Evolutionary conservation across 2,797 vertebrate genomes (phyloP).

Genomic region (Amniataba percoides): DNA sequence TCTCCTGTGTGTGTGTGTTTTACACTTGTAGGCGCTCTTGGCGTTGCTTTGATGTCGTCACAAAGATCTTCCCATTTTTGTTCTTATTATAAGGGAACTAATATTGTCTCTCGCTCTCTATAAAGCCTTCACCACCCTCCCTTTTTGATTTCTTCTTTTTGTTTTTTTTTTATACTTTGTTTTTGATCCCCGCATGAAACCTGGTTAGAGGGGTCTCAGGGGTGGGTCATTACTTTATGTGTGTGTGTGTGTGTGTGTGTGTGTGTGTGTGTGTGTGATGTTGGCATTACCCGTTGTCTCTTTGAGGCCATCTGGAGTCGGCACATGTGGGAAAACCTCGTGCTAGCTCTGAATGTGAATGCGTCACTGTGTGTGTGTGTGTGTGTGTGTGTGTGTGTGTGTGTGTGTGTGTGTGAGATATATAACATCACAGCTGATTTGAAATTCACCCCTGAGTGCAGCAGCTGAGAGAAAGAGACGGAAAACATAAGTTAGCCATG

Average conservation of each 20-base stretch:
- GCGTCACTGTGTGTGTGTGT: conserved; percentile 39
- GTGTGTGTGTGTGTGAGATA: conserved; percentile 41
- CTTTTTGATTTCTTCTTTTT: conserved; percentile 60
- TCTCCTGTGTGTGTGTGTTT: conserved; percentile 2
- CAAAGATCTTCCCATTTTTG: conserved; percentile 33
- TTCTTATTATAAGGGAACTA: conserved; percentile 41
- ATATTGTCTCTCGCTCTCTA: conserved; percentile 18
- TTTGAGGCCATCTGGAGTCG: conserved; percentile 81
- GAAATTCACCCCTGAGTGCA: background rate
- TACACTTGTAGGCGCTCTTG: background rate
- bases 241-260: conserved; percentile 12
- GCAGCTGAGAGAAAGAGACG: background rate
- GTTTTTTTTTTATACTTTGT: conserved; percentile 53
- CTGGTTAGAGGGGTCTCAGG: conserved; percentile 59
- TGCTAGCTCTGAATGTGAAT: conserved; percentile 38
- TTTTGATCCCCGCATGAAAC: conserved; percentile 73
- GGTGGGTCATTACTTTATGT: conserved; percentile 60
- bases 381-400: conserved; percentile 41
- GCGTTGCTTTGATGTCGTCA: conserved; percentile 56
- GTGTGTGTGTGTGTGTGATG: conserved; percentile 51
- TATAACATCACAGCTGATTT: conserved; percentile 41
- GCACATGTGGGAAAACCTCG: conserved; percentile 69
- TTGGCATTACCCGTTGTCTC: conserved; percentile 65
- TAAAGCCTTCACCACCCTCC: conserved; percentile 29
- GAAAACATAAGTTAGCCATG: background rate